These are phyloP conservation scores for Equus przewalskii DNA, from an alignment of 2,113 vertebrate genomes.

Conservation along the genomic window DNA sequence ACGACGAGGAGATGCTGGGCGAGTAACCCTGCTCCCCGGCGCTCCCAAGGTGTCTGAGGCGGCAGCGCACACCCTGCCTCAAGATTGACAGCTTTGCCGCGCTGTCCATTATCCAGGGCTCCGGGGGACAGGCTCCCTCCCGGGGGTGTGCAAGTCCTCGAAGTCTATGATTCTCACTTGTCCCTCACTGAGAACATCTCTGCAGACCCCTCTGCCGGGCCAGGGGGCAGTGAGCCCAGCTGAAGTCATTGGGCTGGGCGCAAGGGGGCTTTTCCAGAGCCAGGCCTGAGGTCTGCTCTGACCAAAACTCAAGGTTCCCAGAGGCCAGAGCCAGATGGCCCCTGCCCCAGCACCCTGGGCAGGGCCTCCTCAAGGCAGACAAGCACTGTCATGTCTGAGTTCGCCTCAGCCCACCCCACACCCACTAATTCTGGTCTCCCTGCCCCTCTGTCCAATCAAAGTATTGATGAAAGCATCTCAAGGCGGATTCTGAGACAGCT, in stretches of 20 bases:
- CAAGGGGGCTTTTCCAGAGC: background rate
- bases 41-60: background rate
- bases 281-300: background rate
- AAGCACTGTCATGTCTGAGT: background rate
- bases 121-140: background rate
- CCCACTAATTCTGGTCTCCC: background rate
- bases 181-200: background rate
- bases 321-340: background rate
- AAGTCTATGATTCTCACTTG: background rate
- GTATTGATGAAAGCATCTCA: background rate
- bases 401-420: background rate
- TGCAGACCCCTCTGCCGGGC: background rate
- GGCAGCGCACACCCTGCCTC: background rate
- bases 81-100: background rate
- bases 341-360: background rate
- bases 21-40: conserved; percentile 60
- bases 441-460: background rate
- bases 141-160: background rate
- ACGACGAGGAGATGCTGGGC: conserved; percentile 71
- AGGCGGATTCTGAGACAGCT: conserved; percentile 4
- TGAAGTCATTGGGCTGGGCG: background rate
- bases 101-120: background rate
- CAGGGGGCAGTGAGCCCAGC: background rate
- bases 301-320: background rate
- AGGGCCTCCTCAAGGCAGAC: background rate